Evolutionary conservation across 2,888 invertebrate genomes (phyloP), one percentile per base, ranked within the genome.

Genomic region (Harpalus rufipes): DNA sequence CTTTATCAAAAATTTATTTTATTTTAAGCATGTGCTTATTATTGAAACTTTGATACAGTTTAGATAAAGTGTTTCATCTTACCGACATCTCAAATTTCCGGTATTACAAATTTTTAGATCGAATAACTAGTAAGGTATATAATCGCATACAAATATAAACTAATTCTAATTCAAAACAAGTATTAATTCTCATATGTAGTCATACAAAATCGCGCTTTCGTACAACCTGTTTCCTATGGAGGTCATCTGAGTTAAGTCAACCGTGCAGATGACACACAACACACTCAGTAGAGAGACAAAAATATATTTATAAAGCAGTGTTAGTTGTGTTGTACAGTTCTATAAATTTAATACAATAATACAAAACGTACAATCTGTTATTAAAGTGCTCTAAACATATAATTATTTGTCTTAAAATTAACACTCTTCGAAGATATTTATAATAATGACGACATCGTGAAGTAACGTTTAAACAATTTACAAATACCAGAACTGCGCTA

Each of bases 401-500:
- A 5, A 74, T 4, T 44, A 74, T 44, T 74, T 16, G 16, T 14
- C 41, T 10, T 44, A 7, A 18, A 44, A 21, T 74, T 74, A 44
- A 16, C 39, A 10, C 8, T 74, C 4, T 16, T 18, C 16, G 18
- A 51, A 74, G 72, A 74, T 74, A 74, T 74, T 74, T 74, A 16
- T 74, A 74, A 74, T 74, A 74, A 14, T 74, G 72, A 74, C 72
- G 44, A 16, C 72, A 74, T 7, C 12, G 16, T 74, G 72, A 44
- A 74, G 72, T 74, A 74, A 74, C 16, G 72, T 51, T 74, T 16
- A 74, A 44, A 16, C 72, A 74, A 74, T 74, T 74, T 74, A 18
- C 16, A 74, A 74, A 74, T 74, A 68, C 7, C n/a, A 44, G 44
- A 18, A 41, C 41, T 39, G 7, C 4, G 12, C 10, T 44, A 7